Percentiles rank a stretch among this genome's conserved stretches.
Conservation (phyloP, 2,888 invertebrate genomes). For the Drosophila mercatorum region DNA sequence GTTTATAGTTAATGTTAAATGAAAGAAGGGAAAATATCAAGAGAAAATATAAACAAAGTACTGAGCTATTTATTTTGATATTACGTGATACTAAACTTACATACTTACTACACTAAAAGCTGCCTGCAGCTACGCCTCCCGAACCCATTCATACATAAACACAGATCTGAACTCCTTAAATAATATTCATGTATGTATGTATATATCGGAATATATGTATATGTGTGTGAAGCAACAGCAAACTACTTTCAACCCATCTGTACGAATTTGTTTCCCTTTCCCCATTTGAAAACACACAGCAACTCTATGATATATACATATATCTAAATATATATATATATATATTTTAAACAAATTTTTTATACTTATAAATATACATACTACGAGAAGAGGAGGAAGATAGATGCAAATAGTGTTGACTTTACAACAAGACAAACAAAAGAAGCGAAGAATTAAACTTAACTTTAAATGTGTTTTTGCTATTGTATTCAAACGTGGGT, state of each 20-base stretch:
- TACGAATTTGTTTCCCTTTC: constrained; percentile 68
- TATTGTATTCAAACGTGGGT: constrained; percentile 55
- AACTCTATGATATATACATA: constrained; percentile 62
- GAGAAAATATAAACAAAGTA: constrained; percentile 60
- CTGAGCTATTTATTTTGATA: constrained; percentile 77
- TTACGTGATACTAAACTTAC: constrained; percentile 78
- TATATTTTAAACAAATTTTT: constrained; percentile 72
- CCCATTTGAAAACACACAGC: constrained; percentile 28
- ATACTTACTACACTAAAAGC: constrained; percentile 59
- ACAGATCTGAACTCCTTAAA: constrained; percentile 16
- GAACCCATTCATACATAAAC: constrained; percentile 21
- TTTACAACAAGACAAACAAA: constrained; percentile 49
- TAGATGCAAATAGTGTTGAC: constrained; percentile 52
- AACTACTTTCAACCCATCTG: constrained; percentile 45
- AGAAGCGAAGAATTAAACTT: constrained; percentile 26
- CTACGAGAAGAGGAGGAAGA: constrained; percentile 26
- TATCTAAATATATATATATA: constrained; percentile 44
- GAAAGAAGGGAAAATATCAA: constrained; percentile 32
- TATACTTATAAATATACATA: constrained; percentile 77
- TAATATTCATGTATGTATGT: constrained; percentile 10
- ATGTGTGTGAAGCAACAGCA: constrained; percentile 20
- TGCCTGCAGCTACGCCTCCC: constrained; percentile 64
- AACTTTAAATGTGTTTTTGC: constrained; percentile 66
- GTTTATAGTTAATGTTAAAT: constrained; percentile 46
- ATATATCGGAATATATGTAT: constrained; percentile 11